Evolutionary conservation across 2,888 invertebrate species (phyloP), one percentile per base, ranked within the genome.

Genomic region (Plusia festucae): DNA sequence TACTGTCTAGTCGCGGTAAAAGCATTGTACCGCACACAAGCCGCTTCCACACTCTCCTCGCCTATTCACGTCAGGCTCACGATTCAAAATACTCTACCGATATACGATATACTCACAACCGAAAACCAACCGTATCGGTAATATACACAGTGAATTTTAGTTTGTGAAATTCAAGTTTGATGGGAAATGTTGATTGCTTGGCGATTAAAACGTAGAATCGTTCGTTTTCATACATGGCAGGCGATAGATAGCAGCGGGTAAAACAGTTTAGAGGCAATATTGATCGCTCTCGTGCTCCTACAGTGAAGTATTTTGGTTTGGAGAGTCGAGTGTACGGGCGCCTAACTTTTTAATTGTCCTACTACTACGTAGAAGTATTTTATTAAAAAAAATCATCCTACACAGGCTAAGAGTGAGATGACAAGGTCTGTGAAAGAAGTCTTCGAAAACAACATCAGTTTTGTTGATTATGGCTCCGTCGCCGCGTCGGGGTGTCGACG

Each of bases 141-240:
- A 18, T 0, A 0, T 0, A 11, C 20, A 49, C 18, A 20, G 46
- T 49, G 11, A 1, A 11, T 18, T 49, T 49, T 49, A 11, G 18
- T 11, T 9, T 49, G 11, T 20, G 11, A 5, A 18, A 11, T 18
- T 11, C 9, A 18, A 20, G 46, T 49, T 49, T 22, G 55, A 51
- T 62, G 49, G 11, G 40, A 24, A 56, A 44, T 11, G 18, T 16
- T 52, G 52, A 55, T 55, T 55, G 60, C 30, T 56, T 55, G 34
- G 13, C 40, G 51, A 59, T 49, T 49, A 54, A 60, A 65, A 60
- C 40, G 22, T 32, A 30, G 53, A 57, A 44, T 53, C 53, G 53
- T 15, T 57, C 46, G n/a, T 56, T 24, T 44, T 49, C 46, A 49
- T 49, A 49, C 46, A 11, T 49, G 46, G 20, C 46, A 20, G 18